Evolutionary conservation across 92 coral and sea anemone species (phyloP).

Genomic region (Blastomussa wellsi): DNA sequence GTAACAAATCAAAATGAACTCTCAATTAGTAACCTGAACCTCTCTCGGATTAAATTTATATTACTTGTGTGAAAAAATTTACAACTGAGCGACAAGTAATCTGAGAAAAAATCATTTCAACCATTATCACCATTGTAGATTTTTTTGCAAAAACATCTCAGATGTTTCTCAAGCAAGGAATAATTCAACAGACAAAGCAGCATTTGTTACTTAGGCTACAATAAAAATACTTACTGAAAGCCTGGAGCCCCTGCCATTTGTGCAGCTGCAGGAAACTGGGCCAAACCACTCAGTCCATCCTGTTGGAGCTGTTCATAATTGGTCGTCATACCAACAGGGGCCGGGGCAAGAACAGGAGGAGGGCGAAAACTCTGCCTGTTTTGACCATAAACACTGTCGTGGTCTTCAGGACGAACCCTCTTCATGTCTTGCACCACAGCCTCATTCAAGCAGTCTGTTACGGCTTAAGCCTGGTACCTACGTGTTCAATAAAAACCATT

Average conservation of each 20-base stretch:
- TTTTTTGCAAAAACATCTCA: too few relatives aligned
- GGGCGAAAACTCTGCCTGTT: conserved; percentile 82
- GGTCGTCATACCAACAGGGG: conserved; percentile 84
- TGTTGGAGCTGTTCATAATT: conserved; percentile 80
- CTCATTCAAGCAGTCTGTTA: conserved; percentile 45
- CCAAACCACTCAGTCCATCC: conserved; percentile 71
- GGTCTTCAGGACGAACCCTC: conserved; percentile 99
- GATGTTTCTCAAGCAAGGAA: background rate
- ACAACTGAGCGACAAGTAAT: too few relatives aligned
- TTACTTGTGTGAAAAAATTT: too few relatives aligned
- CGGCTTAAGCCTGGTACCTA: conserved; percentile 31
- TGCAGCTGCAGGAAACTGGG: conserved; percentile 81
- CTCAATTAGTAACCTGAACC: too few relatives aligned
- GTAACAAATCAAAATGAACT: background rate
- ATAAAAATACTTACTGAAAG: conserved; percentile 76
- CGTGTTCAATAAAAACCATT: background rate
- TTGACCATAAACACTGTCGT: conserved; percentile 81
- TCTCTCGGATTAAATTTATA: too few relatives aligned
- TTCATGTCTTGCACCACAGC: conserved; percentile 82
- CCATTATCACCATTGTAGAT: too few relatives aligned
- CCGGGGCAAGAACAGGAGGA: conserved; percentile 97
- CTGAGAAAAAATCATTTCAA: too few relatives aligned
- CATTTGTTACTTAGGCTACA: background rate
- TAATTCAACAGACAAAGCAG: background rate
- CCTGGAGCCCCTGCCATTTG: conserved; percentile 74